Evolutionary conservation across 2,113 vertebrate species (phyloP).

Genomic region (Daubentonia madagascariensis): DNA sequence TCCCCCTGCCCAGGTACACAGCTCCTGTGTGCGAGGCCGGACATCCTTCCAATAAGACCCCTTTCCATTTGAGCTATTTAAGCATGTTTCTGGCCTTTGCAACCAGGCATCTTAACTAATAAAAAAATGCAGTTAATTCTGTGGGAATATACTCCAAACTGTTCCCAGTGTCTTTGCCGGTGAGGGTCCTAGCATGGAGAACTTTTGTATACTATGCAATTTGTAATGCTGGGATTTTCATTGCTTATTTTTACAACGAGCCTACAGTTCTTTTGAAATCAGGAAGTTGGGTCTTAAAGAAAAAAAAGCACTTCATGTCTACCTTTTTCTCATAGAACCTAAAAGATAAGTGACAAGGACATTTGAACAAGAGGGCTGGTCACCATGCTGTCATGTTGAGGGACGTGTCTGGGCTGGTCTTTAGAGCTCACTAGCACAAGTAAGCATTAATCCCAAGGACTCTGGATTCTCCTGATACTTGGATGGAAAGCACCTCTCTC

Average conservation of each 20-base stretch:
- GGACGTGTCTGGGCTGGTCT: neutral
- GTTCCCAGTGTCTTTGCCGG: neutral
- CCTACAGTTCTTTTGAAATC: neutral
- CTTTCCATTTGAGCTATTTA: neutral
- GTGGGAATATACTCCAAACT: neutral
- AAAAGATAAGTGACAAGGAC: neutral
- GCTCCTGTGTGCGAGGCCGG: rapidly evolving
- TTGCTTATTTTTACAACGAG: neutral
- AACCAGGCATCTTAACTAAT: neutral
- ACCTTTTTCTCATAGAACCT: neutral
- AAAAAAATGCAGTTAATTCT: neutral
- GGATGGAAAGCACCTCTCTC: neutral
- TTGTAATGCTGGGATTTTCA: neutral
- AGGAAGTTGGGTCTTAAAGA: neutral
- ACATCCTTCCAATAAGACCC: neutral
- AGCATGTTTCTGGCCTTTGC: neutral
- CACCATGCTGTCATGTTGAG: neutral
- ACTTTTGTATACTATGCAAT: neutral
- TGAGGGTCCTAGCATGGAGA: neutral
- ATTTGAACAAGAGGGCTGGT: neutral
- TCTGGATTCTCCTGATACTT: neutral
- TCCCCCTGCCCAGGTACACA: neutral
- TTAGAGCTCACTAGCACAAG: neutral
- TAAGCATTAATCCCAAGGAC: neutral
- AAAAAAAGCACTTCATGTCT: neutral